These are phyloP conservation scores for Drosophila bocqueti DNA, from an alignment of 1,140 invertebrate genomes.

Conservation along the genomic window DNA sequence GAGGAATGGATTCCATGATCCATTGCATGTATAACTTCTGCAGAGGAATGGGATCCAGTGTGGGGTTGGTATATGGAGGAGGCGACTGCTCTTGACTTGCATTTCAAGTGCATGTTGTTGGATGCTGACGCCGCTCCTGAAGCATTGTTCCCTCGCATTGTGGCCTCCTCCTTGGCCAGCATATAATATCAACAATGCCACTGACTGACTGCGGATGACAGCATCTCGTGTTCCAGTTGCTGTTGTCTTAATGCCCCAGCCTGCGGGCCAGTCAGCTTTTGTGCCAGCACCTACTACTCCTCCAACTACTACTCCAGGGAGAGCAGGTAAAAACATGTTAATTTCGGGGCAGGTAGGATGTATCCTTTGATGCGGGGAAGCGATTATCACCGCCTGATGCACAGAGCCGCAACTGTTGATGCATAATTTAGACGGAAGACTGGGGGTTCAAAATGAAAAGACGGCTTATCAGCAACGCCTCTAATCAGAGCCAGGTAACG, in stretches of 20 bases:
- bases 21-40: constrained; percentile 31
- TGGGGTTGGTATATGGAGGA: constrained; percentile 10
- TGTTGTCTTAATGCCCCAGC: constrained; percentile 12
- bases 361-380: constrained; percentile 11
- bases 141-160: constrained; percentile 45
- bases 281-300: constrained; percentile 10
- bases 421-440: constrained; percentile 62
- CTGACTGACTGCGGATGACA: constrained; percentile 74
- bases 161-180: constrained; percentile 41
- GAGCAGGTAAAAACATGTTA: constrained; percentile 31
- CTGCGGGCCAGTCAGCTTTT: constrained; percentile 7
- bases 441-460: constrained; percentile 34
- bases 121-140: constrained; percentile 15
- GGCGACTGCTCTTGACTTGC: constrained; percentile 72
- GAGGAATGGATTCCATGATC: constrained; percentile 23
- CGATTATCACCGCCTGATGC: constrained; percentile 66
- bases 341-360: constrained; percentile 14
- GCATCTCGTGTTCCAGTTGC: constrained; percentile 57
- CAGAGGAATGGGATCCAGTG: constrained; percentile 13
- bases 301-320: constrained; percentile 5
- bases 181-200: constrained; percentile 61
- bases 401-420: constrained; percentile 52
- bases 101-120: constrained; percentile 75
- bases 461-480: constrained; percentile 66
- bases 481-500: constrained; percentile 67